phyloP scores from a whole-genome alignment of 1,140 invertebrate species.

The Leptoteleia sp. region DNA sequence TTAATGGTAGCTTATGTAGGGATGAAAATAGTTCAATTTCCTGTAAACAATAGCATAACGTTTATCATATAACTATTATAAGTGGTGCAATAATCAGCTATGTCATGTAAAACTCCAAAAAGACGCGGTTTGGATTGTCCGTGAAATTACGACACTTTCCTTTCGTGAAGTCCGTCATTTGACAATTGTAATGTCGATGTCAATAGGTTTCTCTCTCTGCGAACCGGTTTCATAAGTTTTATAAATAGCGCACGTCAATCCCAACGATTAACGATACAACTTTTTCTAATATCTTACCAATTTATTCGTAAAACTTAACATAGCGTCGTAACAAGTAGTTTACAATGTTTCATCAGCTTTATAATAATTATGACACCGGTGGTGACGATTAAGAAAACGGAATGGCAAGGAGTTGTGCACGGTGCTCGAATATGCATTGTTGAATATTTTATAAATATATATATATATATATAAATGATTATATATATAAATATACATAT shows the following conservation, averaged over 20 bases:
- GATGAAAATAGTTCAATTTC: constrained; percentile 58
- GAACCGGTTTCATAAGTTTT: constrained; percentile 65
- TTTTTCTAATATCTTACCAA: constrained; percentile 58
- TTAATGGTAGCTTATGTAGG: constrained; percentile 59
- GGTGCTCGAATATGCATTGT: constrained; percentile 71
- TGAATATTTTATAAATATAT: constrained; percentile 75
- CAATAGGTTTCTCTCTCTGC: constrained; percentile 42
- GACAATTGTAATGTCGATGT: constrained; percentile 50
- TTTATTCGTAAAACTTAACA: constrained; percentile 58
- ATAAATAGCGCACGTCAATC: constrained; percentile 54
- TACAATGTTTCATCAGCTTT: constrained; percentile 59
- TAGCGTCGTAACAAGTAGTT: constrained; percentile 51
- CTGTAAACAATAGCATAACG: constrained; percentile 60
- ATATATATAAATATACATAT: constrained; percentile 26
- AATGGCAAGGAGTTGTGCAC: constrained; percentile 49
- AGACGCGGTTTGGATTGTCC: constrained; percentile 55
- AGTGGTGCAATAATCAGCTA: constrained; percentile 64
- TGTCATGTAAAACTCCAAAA: constrained; percentile 40
- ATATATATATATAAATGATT: constrained; percentile 58
- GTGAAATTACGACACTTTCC: constrained; percentile 35
- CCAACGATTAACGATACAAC: constrained; percentile 53
- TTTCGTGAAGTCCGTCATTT: constrained; percentile 46
- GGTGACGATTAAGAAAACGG: constrained; percentile 40
- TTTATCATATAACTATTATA: constrained; percentile 59
- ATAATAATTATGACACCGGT: constrained; percentile 64